Percentiles rank a stretch among this genome's conserved stretches.
Evolutionary conservation across 2,888 invertebrate genomes (phyloP).

Genomic region (Torymus aiolomorphi): DNA sequence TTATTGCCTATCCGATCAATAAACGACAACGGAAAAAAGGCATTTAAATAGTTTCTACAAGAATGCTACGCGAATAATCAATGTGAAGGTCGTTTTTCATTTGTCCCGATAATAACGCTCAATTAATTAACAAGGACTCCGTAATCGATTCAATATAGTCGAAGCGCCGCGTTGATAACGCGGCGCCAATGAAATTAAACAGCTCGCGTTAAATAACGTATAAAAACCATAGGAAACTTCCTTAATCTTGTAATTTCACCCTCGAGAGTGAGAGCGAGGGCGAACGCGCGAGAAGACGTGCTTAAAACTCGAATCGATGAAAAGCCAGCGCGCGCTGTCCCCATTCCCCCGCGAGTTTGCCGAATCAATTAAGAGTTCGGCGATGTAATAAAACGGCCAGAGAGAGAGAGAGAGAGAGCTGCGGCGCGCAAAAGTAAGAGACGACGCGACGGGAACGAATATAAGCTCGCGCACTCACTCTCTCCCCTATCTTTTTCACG

Average conservation of each 20-base stretch:
- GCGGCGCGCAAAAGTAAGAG: slow-evolving; percentile 27
- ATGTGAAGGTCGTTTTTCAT: too few species aligned
- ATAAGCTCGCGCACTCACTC: neutral
- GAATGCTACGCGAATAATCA: too few species aligned
- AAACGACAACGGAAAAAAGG: too few species aligned
- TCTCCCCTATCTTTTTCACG: too few species aligned
- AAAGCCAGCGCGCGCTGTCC: slow-evolving; percentile 2
- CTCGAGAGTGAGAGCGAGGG: neutral
- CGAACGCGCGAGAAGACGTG: neutral
- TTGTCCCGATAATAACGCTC: too few species aligned
- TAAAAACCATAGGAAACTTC: slow-evolving; percentile 34
- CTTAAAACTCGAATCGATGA: slow-evolving; percentile 46
- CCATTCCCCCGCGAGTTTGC: slow-evolving; percentile 23
- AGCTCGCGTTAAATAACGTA: neutral
- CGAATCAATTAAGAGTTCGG: slow-evolving; percentile 56
- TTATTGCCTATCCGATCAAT: too few species aligned
- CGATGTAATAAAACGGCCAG: slow-evolving; percentile 46
- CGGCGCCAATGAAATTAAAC: slow-evolving; percentile 5
- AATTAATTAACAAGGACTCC: neutral
- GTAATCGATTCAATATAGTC: neutral
- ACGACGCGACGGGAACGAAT: neutral
- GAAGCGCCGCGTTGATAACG: too few species aligned
- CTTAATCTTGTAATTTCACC: slow-evolving; percentile 30
- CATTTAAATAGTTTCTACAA: too few species aligned
- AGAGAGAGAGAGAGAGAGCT: neutral